Evolutionary conservation across 2,113 vertebrate species (phyloP), one percentile per base, ranked within the genome.

Genomic region (Leuciscus idus): DNA sequence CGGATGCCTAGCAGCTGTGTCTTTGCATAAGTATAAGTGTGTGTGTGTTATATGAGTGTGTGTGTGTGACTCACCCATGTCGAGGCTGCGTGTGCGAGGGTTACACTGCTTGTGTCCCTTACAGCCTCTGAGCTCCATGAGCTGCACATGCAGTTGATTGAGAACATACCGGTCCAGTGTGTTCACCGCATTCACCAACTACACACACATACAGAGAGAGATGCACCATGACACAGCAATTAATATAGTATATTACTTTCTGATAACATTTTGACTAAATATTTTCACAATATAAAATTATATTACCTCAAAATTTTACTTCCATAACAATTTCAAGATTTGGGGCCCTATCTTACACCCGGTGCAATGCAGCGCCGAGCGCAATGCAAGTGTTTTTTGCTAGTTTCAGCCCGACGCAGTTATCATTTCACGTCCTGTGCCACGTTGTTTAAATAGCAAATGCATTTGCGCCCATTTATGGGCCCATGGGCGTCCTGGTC

Each of bases 91-190:
- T 0, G 89, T 94, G 88, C 92, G 94, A 4, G 94, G 94, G 61
- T 95, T 95, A 79, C 98, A 99, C 83, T 99, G 97, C 85, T 96
- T 98, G 90, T 97, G 96, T 2, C 98, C 98, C 84, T 93, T 96
- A 93, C 98, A 99, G 88, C 96, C 97, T 87, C 97, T 90, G 33
- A 99, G 93, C 92, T 98, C 98, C 98, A 98, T 97, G 87, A 99
- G 97, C 93, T 99, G 96, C 21, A 97, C 88, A 0, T 99, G 97
- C 5, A 99, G 94, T 88, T 96, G 96, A 52, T 99, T 98, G 70
- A 99, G 96, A 61, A 99, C 77, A 0, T 95, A 95, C 39, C 97
- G 93, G 73, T 98, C 97, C 26, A 99, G 91, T 0, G 95, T 97
- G 86, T 96, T 96, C 87, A 98, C 97, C 0, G 95, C 96, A 0